phyloP scores from a whole-genome alignment of 2,888 invertebrate genomes.

The Thecophora atra region DNA sequence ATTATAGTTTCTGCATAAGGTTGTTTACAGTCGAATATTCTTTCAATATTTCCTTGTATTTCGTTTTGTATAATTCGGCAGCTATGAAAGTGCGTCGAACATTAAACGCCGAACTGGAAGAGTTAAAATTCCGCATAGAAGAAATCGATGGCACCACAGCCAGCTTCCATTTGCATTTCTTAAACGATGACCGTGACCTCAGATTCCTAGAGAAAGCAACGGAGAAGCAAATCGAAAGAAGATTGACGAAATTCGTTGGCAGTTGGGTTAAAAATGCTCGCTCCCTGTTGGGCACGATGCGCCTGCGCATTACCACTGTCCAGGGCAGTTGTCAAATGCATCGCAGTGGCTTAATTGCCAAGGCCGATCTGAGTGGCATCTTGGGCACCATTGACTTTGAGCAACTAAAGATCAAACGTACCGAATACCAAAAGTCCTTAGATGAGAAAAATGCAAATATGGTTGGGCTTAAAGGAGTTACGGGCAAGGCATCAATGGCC shows the following conservation, averaged over 20 bases:
- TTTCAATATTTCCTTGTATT: too few species aligned
- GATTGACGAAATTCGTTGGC: constrained; percentile 63
- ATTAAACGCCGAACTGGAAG: constrained; percentile 67
- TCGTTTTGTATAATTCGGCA: constrained; percentile 37
- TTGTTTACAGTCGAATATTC: too few species aligned
- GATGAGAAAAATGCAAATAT: constrained; percentile 68
- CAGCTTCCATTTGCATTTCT: constrained; percentile 64
- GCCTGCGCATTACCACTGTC: constrained; percentile 68
- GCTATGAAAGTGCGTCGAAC: constrained; percentile 56
- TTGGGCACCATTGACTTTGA: constrained; percentile 71
- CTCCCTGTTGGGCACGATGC: constrained; percentile 68
- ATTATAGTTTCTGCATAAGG: too few species aligned
- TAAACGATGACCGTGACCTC: constrained; percentile 53
- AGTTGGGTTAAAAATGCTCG: constrained; percentile 69
- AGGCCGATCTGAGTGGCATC: too few species aligned
- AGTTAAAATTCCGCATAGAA: constrained; percentile 65
- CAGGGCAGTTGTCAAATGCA: constrained; percentile 66
- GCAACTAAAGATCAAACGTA: constrained; percentile 69
- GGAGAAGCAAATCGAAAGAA: constrained; percentile 58
- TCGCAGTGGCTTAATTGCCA: constrained; percentile 56
- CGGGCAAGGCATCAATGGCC: constrained; percentile 68
- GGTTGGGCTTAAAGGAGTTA: constrained; percentile 69
- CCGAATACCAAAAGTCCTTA: constrained; percentile 66
- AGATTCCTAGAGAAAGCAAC: constrained; percentile 53
- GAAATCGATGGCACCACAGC: constrained; percentile 67